These are phyloP conservation scores for Endomychus coccineus DNA, from an alignment of 2,888 invertebrate species.

Conservation along the genomic window DNA sequence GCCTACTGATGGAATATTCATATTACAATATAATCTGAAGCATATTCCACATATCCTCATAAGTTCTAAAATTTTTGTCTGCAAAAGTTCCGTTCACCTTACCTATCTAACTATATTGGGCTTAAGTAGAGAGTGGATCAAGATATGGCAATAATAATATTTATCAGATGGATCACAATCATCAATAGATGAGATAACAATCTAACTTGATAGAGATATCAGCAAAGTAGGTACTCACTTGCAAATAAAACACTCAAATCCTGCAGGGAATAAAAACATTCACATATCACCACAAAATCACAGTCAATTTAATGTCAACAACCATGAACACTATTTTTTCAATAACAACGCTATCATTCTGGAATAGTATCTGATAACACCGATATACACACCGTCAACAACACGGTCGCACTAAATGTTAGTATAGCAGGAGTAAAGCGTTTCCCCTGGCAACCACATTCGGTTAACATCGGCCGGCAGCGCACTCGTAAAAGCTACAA, in stretches of 20 bases:
- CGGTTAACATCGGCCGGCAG: slow-evolving; percentile 32
- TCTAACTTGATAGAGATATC: too few species aligned
- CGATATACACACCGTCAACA: slow-evolving; percentile 39
- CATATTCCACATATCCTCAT: too few species aligned
- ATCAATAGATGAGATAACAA: too few species aligned
- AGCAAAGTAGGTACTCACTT: too few species aligned
- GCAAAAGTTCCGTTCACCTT: too few species aligned
- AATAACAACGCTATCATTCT: slow-evolving; percentile 23
- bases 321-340: slow-evolving; percentile 15
- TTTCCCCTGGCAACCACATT: slow-evolving; percentile 44
- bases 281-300: slow-evolving; percentile 25
- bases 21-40: too few species aligned
- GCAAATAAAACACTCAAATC: slow-evolving; percentile 10
- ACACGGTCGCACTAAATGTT: slow-evolving; percentile 44
- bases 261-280: slow-evolving; percentile 7
- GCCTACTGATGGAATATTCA: too few species aligned
- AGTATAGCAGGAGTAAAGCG: slow-evolving; percentile 37
- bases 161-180: too few species aligned
- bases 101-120: too few species aligned
- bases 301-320: slow-evolving; percentile 29
- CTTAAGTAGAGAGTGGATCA: too few species aligned
- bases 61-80: too few species aligned
- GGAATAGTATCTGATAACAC: slow-evolving; percentile 20
- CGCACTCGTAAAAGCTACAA: slow-evolving; percentile 25
- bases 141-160: too few species aligned